phyloP scores from a whole-genome alignment of 2,113 vertebrate species.

The Neotragus moschatus region DNA sequence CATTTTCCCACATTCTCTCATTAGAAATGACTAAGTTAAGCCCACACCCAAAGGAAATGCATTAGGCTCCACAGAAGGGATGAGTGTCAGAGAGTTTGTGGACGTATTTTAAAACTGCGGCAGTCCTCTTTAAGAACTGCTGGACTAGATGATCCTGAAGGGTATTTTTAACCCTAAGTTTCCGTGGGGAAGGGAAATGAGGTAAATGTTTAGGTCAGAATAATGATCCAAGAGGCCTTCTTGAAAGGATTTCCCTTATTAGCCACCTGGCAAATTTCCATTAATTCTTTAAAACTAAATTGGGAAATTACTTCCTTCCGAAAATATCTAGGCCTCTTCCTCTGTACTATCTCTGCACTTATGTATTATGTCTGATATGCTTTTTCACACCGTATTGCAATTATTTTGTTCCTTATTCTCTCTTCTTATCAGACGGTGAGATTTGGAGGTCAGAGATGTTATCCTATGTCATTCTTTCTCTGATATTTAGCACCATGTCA shows the following conservation, averaged over 20 bases:
- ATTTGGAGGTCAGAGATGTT: neutral
- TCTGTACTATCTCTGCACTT: neutral
- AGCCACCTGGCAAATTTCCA: neutral
- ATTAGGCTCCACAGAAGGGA: neutral
- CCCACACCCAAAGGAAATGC: neutral
- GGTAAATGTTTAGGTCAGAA: neutral
- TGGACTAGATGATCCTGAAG: neutral
- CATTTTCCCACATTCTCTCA: neutral
- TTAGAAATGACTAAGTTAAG: neutral
- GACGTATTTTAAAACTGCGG: neutral
- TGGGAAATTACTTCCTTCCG: conserved; percentile 22
- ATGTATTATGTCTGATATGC: neutral
- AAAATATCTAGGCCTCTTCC: neutral
- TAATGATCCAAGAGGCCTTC: neutral
- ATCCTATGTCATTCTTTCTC: neutral
- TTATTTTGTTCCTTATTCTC: neutral
- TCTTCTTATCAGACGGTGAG: neutral
- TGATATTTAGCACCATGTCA: neutral
- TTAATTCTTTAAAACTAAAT: conserved; percentile 31
- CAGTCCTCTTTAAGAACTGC: neutral
- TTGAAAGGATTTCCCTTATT: neutral
- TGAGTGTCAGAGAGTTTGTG: neutral
- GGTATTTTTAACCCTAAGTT: neutral
- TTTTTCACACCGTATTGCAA: neutral
- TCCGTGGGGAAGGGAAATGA: neutral